Evolutionary conservation across 2,113 vertebrate genomes (phyloP).

Genomic region (Pseudorectes ferrugineus): DNA sequence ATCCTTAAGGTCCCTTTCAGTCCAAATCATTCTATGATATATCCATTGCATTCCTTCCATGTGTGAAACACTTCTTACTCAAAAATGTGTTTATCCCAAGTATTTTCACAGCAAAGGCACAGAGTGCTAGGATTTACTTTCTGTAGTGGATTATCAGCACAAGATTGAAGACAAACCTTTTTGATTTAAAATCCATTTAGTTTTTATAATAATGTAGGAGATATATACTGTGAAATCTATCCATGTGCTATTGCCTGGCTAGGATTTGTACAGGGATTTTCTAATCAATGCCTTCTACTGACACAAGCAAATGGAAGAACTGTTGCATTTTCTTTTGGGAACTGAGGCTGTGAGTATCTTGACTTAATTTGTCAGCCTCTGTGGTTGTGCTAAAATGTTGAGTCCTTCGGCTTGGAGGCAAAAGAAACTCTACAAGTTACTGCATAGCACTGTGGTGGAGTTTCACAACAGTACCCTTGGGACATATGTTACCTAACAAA

Average conservation of each 20-base stretch:
- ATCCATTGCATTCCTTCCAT: not conserved
- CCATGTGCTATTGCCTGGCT: not conserved
- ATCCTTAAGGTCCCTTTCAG: not conserved
- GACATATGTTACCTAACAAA: not conserved
- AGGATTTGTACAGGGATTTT: not conserved
- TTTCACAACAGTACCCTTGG: not conserved
- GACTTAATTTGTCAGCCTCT: not conserved
- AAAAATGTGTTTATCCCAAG: not conserved
- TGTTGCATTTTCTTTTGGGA: not conserved
- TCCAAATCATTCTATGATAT: not conserved
- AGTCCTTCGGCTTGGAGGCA: accelerated
- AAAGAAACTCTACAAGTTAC: not conserved
- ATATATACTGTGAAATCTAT: not conserved
- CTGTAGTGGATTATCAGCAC: not conserved
- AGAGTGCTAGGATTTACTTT: not conserved
- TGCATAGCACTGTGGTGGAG: not conserved
- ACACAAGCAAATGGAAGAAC: not conserved
- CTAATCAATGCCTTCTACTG: not conserved
- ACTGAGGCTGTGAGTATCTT: not conserved
- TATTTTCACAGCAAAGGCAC: not conserved
- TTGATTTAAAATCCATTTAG: not conserved
- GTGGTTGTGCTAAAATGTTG: not conserved
- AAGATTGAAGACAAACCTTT: not conserved
- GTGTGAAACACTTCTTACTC: not conserved
- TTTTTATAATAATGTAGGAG: not conserved